Evolutionary conservation across 2,888 invertebrate species (phyloP).

Genomic region (Eristalis arbustorum): DNA sequence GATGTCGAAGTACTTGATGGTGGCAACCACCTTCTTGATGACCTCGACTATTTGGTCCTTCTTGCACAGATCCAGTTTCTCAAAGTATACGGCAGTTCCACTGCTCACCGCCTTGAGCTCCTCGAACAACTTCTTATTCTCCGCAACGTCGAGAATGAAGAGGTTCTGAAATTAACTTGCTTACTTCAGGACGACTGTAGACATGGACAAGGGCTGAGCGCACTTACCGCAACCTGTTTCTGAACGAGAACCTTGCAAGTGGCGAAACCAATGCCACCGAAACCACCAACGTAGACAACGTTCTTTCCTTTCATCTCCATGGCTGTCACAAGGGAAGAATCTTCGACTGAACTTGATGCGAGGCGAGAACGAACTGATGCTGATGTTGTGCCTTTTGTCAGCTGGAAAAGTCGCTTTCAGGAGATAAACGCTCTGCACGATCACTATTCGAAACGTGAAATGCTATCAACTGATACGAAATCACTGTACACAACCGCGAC

Average conservation of each 20-base stretch:
- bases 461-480: not conserved
- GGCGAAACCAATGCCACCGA: conserved; percentile 73
- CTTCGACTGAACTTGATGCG: conserved; percentile 20
- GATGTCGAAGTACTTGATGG: conserved; percentile 65
- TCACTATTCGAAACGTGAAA: not conserved
- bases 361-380: conserved; percentile 30
- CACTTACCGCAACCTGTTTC: conserved; percentile 69
- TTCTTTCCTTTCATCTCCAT: conserved; percentile 71
- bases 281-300: conserved; percentile 73
- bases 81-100: conserved; percentile 23
- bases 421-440: not conserved
- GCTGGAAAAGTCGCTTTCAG: conserved; percentile 21
- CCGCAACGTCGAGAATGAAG: conserved; percentile 70
- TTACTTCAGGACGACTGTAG: not conserved
- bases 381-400: not conserved
- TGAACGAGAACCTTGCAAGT: conserved; percentile 68
- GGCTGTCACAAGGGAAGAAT: not conserved
- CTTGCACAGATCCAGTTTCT: conserved; percentile 35
- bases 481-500: not conserved
- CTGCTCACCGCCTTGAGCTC: conserved; percentile 29
- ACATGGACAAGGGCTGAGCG: not conserved
- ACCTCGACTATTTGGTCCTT: conserved; percentile 47
- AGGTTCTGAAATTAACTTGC: conserved; percentile 63
- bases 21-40: conserved; percentile 36
- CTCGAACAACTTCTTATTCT: conserved; percentile 35